phyloP scores from a whole-genome alignment of 1,140 invertebrate species.

The Drosophila lowei region DNA sequence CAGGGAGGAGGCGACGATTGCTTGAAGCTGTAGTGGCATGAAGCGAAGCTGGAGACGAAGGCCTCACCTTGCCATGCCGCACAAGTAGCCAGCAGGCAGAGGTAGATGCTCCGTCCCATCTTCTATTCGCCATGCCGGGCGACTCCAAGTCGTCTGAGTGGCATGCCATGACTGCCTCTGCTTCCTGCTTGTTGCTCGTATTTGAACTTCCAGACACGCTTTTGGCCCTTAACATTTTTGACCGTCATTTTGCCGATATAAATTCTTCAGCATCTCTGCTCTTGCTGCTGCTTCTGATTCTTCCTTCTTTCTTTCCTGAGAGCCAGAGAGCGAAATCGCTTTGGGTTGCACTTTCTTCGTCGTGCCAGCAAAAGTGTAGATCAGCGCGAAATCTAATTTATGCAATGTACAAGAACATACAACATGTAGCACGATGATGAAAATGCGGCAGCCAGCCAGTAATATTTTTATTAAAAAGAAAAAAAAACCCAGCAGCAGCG shows the following conservation, averaged over 20 bases:
- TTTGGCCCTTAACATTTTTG: constrained; percentile 82
- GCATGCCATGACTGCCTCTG: constrained; percentile 56
- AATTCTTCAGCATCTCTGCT: constrained; percentile 61
- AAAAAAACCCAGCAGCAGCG: constrained; percentile 4
- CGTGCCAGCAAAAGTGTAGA: constrained; percentile 75
- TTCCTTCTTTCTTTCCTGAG: constrained; percentile 24
- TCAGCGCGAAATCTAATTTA: constrained; percentile 80
- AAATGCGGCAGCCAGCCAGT: constrained; percentile 53
- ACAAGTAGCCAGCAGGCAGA: constrained; percentile 70
- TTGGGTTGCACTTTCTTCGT: constrained; percentile 76
- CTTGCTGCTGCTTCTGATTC: constrained; percentile 7
- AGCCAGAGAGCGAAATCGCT: constrained; percentile 58
- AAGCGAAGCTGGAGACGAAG: constrained; percentile 38
- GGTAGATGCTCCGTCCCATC: constrained; percentile 16
- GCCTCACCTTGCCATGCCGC: constrained; percentile 71
- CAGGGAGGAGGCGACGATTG: constrained; percentile 34
- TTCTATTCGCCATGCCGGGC: constrained; percentile 17
- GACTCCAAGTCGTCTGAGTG: constrained; percentile 35
- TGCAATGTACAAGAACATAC: constrained; percentile 66
- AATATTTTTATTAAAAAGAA: constrained; percentile 71
- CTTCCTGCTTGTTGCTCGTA: constrained; percentile 60
- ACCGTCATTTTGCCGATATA: constrained; percentile 80
- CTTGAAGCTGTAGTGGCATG: constrained; percentile 20
- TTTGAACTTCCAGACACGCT: constrained; percentile 81
- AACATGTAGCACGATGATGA: constrained; percentile 78